These are phyloP conservation scores for Natator depressus DNA, from an alignment of 2,113 vertebrate species.

Conservation along the genomic window DNA sequence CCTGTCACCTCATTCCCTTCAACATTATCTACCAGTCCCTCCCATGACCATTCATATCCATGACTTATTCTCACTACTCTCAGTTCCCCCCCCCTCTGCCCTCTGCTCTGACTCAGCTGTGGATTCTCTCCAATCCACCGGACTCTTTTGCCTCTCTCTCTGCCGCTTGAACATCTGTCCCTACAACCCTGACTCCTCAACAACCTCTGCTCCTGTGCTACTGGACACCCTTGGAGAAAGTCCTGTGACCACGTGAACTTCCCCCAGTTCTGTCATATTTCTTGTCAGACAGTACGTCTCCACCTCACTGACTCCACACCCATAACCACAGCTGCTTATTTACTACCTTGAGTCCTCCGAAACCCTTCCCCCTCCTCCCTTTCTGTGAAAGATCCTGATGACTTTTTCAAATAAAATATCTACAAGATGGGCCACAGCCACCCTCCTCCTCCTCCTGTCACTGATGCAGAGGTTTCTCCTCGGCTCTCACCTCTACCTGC, in stretches of 20 bases:
- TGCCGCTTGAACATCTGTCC: background rate
- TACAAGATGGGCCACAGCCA: too few species aligned
- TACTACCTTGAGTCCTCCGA: too few species aligned
- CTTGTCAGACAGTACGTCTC: background rate
- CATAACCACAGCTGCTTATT: too few species aligned
- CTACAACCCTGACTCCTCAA: background rate
- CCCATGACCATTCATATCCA: background rate
- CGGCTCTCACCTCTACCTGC: too few species aligned
- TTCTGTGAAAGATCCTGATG: too few species aligned
- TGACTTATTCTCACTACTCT: background rate
- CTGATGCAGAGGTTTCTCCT: too few species aligned
- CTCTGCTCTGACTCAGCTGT: background rate
- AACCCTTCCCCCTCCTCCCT: too few species aligned
- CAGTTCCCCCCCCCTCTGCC: too few species aligned
- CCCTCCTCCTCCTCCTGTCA: too few species aligned
- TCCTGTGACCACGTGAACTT: background rate
- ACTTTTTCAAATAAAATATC: too few species aligned
- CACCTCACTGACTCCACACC: too few species aligned
- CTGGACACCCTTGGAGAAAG: background rate
- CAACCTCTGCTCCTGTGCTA: background rate
- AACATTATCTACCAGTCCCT: background rate
- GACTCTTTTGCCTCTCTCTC: background rate
- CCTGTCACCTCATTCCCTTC: too few species aligned
- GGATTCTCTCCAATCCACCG: background rate
- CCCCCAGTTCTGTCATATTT: background rate